A percentile compares a stretch with the other conserved stretches of the same genome.
phyloP scores from a whole-genome alignment of 2,888 invertebrate species.

The Graphium colonna region DNA sequence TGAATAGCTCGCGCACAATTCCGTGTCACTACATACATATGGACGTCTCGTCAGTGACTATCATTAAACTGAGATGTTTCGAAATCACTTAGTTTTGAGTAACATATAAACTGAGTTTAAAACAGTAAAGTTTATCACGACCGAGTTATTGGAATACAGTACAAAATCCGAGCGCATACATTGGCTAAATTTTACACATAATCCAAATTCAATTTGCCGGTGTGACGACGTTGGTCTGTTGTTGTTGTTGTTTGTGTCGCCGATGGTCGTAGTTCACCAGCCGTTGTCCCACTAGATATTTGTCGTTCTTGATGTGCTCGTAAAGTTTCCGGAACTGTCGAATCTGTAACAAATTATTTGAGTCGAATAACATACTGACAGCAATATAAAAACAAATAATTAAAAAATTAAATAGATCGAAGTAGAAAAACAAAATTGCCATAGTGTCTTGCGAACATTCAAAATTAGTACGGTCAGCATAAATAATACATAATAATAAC shows the following conservation, averaged over 20 bases:
- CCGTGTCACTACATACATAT: no score
- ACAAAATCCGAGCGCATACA: conserved; percentile 1
- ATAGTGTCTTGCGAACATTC: no score
- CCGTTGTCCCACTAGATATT: conserved; percentile 97
- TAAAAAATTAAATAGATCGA: neutral
- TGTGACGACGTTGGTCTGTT: conserved; percentile 41
- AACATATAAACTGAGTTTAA: no score
- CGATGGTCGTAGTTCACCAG: conserved; percentile 98
- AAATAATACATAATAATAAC: no score
- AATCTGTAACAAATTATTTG: conserved; percentile 79
- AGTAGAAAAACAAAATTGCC: no score
- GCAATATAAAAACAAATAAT: neutral
- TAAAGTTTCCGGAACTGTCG: conserved; percentile 96
- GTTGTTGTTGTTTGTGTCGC: conserved; percentile 78
- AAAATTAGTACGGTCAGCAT: no score
- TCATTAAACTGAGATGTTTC: no score
- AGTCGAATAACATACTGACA: conserved; percentile 4
- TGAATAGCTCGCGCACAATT: no score
- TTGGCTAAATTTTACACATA: conserved; percentile 9
- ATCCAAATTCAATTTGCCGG: conserved; percentile 20
- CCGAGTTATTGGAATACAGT: neutral
- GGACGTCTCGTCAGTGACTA: no score
- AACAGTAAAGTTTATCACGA: neutral
- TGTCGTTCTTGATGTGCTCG: conserved; percentile 99
- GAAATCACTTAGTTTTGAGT: no score